These are phyloP conservation scores for Cuniculus paca DNA, from an alignment of 2,797 vertebrate species.

Conservation along the genomic window DNA sequence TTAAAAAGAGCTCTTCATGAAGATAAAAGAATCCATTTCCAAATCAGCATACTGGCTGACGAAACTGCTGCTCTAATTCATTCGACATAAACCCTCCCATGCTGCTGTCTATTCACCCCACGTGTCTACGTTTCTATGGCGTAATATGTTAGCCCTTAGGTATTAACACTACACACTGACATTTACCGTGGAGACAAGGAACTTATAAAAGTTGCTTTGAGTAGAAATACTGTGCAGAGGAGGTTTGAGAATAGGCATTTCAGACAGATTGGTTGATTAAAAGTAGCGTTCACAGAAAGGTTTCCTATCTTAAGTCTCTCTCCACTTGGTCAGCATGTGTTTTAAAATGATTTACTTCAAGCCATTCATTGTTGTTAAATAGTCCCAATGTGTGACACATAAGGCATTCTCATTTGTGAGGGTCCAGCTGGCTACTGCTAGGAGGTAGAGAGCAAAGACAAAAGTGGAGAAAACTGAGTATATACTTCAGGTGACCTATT, in stretches of 20 bases:
- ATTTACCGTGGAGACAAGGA: constrained; percentile 55
- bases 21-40: constrained; percentile 54
- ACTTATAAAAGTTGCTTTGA: constrained; percentile 74
- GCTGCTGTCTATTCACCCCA: constrained; percentile 22
- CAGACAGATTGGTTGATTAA: constrained; percentile 64
- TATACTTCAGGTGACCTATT: constrained; percentile 78
- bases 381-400: constrained; percentile 81
- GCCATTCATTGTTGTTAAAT: constrained; percentile 82
- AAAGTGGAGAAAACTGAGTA: constrained; percentile 79
- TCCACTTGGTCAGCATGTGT: constrained; percentile 62
- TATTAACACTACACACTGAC: constrained; percentile 52
- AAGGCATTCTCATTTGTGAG: constrained; percentile 81
- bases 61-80: constrained; percentile 54
- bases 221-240: constrained; percentile 51
- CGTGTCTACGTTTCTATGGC: neutral
- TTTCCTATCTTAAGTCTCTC: constrained; percentile 74
- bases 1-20: constrained; percentile 67
- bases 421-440: constrained; percentile 73
- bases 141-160: constrained; percentile 29
- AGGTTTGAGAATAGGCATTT: constrained; percentile 36
- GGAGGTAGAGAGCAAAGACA: constrained; percentile 78
- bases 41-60: constrained; percentile 12
- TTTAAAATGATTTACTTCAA: constrained; percentile 83
- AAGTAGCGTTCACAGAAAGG: constrained; percentile 74
- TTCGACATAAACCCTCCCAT: neutral